phyloP scores from a whole-genome alignment of 2,888 invertebrate genomes.

The Cenopis cana region DNA sequence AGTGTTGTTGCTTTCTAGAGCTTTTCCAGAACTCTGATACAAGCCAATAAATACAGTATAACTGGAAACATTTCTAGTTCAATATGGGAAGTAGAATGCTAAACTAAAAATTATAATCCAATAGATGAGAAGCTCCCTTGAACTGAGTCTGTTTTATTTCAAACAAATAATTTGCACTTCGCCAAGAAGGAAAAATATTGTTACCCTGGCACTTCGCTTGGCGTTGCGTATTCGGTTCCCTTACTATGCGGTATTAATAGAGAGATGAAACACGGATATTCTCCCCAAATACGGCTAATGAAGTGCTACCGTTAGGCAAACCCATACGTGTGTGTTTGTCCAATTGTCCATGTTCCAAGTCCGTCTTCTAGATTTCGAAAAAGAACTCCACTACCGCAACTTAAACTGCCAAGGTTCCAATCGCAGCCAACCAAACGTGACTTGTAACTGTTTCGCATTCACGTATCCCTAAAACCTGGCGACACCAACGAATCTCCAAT shows the following conservation, averaged over 20 bases:
- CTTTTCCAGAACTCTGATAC: neutral
- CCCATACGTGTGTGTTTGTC: too few species aligned
- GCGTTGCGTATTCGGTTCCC: too few species aligned
- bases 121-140: neutral
- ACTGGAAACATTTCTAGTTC: neutral
- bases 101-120: neutral
- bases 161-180: too few species aligned
- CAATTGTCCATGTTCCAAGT: too few species aligned
- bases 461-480: constrained; percentile 29
- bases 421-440: neutral
- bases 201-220: too few species aligned
- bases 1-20: neutral
- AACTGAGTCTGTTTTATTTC: neutral
- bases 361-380: too few species aligned
- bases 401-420: neutral
- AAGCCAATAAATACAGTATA: constrained; percentile 3
- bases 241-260: too few species aligned
- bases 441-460: constrained; percentile 5
- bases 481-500: constrained; percentile 53
- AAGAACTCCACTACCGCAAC: neutral
- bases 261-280: too few species aligned
- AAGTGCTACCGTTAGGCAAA: too few species aligned
- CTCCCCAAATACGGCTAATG: too few species aligned
- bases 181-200: too few species aligned
- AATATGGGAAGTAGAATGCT: neutral